These are phyloP conservation scores for Gasterosteus aculeatus DNA, from an alignment of 2,113 vertebrate genomes.

Conservation along the genomic window DNA sequence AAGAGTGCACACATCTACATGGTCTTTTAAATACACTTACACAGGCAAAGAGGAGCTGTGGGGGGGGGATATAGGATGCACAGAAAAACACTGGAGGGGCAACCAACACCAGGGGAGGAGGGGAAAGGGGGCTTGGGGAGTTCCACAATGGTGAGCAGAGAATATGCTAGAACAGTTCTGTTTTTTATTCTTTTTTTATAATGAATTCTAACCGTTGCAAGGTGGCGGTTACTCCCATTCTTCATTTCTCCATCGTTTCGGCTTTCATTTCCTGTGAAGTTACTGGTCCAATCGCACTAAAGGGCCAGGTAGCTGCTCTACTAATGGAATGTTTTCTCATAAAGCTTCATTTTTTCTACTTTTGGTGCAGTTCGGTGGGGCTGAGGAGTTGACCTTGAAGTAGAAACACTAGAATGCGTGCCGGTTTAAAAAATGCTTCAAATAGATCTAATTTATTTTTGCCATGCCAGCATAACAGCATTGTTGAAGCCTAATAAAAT, in stretches of 20 bases:
- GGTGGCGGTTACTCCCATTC: constrained; percentile 76
- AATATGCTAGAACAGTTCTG: constrained; percentile 87
- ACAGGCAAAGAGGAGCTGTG: constrained; percentile 75
- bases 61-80: constrained; percentile 43
- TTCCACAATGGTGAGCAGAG: constrained; percentile 91
- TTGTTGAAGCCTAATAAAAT: constrained; percentile 47
- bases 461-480: constrained; percentile 74
- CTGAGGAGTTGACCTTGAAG: background rate
- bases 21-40: constrained; percentile 90
- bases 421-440: constrained; percentile 12
- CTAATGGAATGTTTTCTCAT: constrained; percentile 64
- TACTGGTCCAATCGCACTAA: constrained; percentile 54
- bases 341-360: constrained; percentile 69
- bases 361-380: constrained; percentile 9
- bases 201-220: constrained; percentile 81
- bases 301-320: constrained; percentile 63
- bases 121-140: constrained; percentile 71
- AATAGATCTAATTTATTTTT: constrained; percentile 49
- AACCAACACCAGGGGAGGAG: constrained; percentile 77
- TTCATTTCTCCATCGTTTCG: constrained; percentile 4
- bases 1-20: constrained; percentile 90
- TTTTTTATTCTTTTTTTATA: constrained; percentile 30
- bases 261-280: constrained; percentile 73
- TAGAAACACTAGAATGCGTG: constrained; percentile 16
- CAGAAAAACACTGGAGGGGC: constrained; percentile 86